Evolutionary conservation across 2,113 vertebrate genomes (phyloP).

Genomic region (Sinocyclocheilus grahami): DNA sequence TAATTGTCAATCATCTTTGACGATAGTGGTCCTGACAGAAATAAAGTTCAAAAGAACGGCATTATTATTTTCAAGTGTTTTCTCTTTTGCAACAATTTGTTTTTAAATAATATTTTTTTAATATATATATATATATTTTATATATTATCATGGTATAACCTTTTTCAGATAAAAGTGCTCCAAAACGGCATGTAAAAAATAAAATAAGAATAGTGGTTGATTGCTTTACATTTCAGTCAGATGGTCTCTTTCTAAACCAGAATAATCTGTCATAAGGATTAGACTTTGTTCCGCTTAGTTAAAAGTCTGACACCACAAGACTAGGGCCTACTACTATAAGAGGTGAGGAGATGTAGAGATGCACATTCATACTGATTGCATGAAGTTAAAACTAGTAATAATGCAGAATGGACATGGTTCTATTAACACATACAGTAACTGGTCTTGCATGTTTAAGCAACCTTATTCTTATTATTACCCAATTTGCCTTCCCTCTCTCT

Average conservation of each 20-base stretch:
- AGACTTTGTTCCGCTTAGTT: background rate
- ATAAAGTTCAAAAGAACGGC: too few species aligned
- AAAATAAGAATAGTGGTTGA: background rate
- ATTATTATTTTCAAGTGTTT: too few species aligned
- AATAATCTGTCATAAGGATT: background rate
- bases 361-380: too few species aligned
- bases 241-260: background rate
- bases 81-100: too few species aligned
- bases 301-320: background rate
- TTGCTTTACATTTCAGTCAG: background rate
- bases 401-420: background rate
- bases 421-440: background rate
- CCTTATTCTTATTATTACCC: constrained; percentile 56
- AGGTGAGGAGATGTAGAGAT: too few species aligned
- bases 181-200: background rate
- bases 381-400: background rate
- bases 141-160: background rate
- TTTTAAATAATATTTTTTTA: too few species aligned
- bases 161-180: background rate
- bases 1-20: too few species aligned
- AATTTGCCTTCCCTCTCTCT: constrained; percentile 50
- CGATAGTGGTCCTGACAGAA: too few species aligned
- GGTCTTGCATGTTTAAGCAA: constrained; percentile 56
- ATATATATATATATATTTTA: background rate
- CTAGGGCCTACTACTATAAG: background rate